Base-by-base conservation (phyloP, 1,140 invertebrate species). In the Lasioglossum baleicum region DNA sequence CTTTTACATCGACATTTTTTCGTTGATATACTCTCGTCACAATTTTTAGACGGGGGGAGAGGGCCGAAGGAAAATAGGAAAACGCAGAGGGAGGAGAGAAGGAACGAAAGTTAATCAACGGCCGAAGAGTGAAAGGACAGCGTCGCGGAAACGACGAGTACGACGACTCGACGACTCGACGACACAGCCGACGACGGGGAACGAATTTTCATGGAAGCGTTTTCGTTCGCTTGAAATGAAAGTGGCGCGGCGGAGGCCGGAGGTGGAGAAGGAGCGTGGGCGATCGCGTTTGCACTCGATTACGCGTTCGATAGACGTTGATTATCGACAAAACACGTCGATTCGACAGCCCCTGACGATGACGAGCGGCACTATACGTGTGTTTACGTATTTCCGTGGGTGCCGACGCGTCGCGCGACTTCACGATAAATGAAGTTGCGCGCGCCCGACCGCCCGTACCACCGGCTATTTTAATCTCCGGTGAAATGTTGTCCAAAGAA, bases 261-360 rank as follows among this genome's bases (percentile, higher is more conserved):
- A 75, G 73, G 61, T 20, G 81, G 68, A 72, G 51, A 53, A 15
- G 80, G 63, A 63, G 66, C 60, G 53, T 66, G 83, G 79, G 78
- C 75, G 56, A 64, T 67, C 78, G 78, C 51, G 81, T 84, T 86
- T 81, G 84, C 85, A 86, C 85, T 86, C 84, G 85, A 86, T 86
- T 86, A 86, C 85, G 84, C 81, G 80, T 86, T 86, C 85, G 84
- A 86, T 86, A 83, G 85, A 86, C 85, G 85, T 86, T 86, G 85
- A 86, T 86, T 87, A 87, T 87, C 84, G 85, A 87, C 86, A 84
- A 87, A 87, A 87, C 84, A 87, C 85, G 85, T 87, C 85, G 84
- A 81, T 84, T 87, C 82, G 85, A 87, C 85, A 86, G 84, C 80
- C 68, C 83, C 84, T 86, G 84, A 86, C 85, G 85, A 86, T 86